A percentile compares a stretch with the other conserved stretches of the same genome.
phyloP scores from a whole-genome alignment of 2,888 invertebrate species.

The Lycaena phlaeas region DNA sequence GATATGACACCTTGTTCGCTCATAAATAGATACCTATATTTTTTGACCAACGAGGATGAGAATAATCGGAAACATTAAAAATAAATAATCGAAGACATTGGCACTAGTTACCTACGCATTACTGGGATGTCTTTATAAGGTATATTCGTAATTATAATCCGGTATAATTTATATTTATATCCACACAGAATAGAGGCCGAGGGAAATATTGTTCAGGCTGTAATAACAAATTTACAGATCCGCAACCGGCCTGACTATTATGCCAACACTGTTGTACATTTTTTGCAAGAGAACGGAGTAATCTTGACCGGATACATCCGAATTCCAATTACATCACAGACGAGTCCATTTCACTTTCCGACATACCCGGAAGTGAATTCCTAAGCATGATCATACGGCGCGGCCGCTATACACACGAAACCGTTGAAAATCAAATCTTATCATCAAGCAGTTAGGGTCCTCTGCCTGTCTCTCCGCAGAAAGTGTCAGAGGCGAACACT shows the following conservation, averaged over 20 bases:
- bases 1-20: too few species aligned
- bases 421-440: conserved; percentile 39
- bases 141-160: too few species aligned
- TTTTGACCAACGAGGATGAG: too few species aligned
- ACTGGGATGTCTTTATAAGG: too few species aligned
- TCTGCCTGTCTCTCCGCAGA: conserved; percentile 28
- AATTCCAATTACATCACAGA: conserved; percentile 73
- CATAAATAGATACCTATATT: too few species aligned
- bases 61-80: too few species aligned
- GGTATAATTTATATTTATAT: too few species aligned
- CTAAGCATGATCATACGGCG: conserved; percentile 69
- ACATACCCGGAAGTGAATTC: conserved; percentile 73
- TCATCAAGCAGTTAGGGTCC: conserved; percentile 32
- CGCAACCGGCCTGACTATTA: conserved; percentile 48
- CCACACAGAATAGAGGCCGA: too few species aligned
- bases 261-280: conserved; percentile 62
- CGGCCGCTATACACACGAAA: conserved; percentile 47
- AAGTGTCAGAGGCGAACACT: conserved; percentile 52
- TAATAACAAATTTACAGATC: conserved; percentile 20
- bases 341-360: conserved; percentile 73
- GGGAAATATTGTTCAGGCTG: conserved; percentile 32
- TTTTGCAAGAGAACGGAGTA: conserved; percentile 67
- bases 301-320: conserved; percentile 70
- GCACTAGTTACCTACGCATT: too few species aligned
- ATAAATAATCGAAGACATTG: too few species aligned